Evolutionary conservation across 1,140 invertebrate genomes (phyloP), one percentile per base, ranked within the genome.

Genomic region (Maniola jurtina): DNA sequence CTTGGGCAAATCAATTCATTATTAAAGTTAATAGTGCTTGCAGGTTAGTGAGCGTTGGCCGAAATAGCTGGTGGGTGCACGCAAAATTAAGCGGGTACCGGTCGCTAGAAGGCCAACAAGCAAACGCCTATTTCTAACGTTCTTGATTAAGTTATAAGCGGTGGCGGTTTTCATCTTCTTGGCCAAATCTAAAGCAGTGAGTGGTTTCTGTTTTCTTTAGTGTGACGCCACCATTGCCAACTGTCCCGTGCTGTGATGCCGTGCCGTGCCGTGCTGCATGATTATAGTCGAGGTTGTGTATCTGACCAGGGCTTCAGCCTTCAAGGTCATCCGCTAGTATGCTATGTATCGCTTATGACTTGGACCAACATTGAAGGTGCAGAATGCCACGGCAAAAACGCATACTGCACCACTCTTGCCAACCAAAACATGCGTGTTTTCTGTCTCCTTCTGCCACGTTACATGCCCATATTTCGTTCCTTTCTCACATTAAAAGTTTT

Each of bases 81-180:
- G 77, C 83, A 84, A 88, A 88, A 88, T 84, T 88, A 84, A 88
- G 83, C 80, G 81, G 66, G 72, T 80, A 86, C 83, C 86, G 86
- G 86, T 88, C 80, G 76, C 47, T 10, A 79, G 84, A 88, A 88
- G 86, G 84, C 80, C 86, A 79, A 61, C 84, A 57, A 64, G 75
- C 76, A 68, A 66, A 67, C 71, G 81, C 78, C 82, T 84, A 83
- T 86, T 83, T 84, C 86, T 88, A 83, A 86, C 56, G 73, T 61
- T 34, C 0, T 45, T 0, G 11, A 13, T 5, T 45, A 73, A 76
- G 64, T 15, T 34, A 78, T n/a, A 50, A 52, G 79, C 70, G 70
- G 34, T 11, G 65, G 79, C 79, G 79, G 52, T 15, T 55, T 25
- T 25, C 25, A 25, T 25, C 25, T 25, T 45, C 11, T 45, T 45